A percentile compares a stretch with the other conserved stretches of the same genome.
These are phyloP conservation scores for Lasius fuliginosus DNA, from an alignment of 2,888 invertebrate genomes.

Conservation along the genomic window DNA sequence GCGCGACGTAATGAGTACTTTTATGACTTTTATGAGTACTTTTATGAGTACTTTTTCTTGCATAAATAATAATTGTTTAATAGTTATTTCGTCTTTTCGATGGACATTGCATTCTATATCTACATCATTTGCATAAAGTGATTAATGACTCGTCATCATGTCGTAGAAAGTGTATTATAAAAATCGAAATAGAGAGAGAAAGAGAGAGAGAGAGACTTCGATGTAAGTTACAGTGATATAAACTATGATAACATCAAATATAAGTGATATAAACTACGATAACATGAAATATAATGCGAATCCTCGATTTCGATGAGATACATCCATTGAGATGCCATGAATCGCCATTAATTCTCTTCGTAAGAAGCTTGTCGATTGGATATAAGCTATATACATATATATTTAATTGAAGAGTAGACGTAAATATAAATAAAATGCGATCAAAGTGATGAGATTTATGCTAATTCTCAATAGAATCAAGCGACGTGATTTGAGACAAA, in stretches of 20 bases:
- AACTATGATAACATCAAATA: neutral
- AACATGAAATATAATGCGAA: conserved; percentile 23
- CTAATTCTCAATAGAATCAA: conserved; percentile 51
- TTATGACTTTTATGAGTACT: neutral
- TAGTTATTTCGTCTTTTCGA: conserved; percentile 21
- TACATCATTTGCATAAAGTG: neutral
- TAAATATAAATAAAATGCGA: conserved; percentile 50
- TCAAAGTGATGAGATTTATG: conserved; percentile 49
- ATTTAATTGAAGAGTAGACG: conserved; percentile 29
- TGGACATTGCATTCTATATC: neutral
- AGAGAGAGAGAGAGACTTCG: neutral
- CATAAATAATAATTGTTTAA: conserved; percentile 18
- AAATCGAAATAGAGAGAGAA: neutral
- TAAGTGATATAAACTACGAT: conserved; percentile 15
- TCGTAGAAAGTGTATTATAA: conserved; percentile 15
- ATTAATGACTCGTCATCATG: neutral
- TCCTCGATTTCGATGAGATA: conserved; percentile 25
- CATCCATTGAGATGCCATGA: neutral
- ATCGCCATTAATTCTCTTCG: conserved; percentile 11
- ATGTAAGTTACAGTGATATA: conserved; percentile 10
- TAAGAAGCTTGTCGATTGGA: conserved; percentile 32
- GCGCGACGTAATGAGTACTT: neutral
- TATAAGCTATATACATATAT: conserved; percentile 4
- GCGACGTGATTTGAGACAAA: conserved; percentile 62
- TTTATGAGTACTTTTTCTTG: neutral